Evolutionary conservation across 2,888 invertebrate genomes (phyloP).

Genomic region (Aradus depressus): DNA sequence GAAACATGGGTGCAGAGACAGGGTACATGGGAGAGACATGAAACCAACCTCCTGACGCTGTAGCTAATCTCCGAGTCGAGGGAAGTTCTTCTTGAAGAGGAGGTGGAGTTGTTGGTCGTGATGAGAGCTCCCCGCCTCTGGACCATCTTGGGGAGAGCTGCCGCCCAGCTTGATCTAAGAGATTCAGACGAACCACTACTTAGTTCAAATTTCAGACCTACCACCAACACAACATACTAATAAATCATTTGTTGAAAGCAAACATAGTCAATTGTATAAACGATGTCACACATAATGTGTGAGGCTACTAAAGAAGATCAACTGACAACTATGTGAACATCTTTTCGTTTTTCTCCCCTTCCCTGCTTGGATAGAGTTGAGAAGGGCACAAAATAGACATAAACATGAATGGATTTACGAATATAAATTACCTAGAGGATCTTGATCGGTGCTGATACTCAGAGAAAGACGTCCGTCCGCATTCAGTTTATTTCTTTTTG

Average conservation of each 20-base stretch:
- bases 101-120: constrained; percentile 45
- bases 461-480: constrained; percentile 74
- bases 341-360: too few relatives aligned
- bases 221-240: too few relatives aligned
- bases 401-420: too few relatives aligned
- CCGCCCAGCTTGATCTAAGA: constrained; percentile 84
- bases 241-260: too few relatives aligned
- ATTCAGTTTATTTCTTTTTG: constrained; percentile 72
- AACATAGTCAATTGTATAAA: too few relatives aligned
- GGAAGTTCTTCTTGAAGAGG: constrained; percentile 45
- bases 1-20: too few relatives aligned
- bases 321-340: too few relatives aligned
- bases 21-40: background rate
- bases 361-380: too few relatives aligned
- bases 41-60: constrained; percentile 33
- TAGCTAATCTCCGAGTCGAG: constrained; percentile 44
- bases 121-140: constrained; percentile 72
- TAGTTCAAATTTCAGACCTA: constrained; percentile 57
- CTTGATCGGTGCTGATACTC: constrained; percentile 76
- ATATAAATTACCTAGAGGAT: constrained; percentile 66
- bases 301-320: too few relatives aligned
- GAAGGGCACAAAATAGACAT: too few relatives aligned
- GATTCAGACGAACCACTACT: constrained; percentile 65
- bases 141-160: constrained; percentile 76
- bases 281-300: too few relatives aligned